Evolutionary conservation across 1,140 invertebrate genomes (phyloP), one percentile per base, ranked within the genome.

Genomic region (Glossosoma conforme): DNA sequence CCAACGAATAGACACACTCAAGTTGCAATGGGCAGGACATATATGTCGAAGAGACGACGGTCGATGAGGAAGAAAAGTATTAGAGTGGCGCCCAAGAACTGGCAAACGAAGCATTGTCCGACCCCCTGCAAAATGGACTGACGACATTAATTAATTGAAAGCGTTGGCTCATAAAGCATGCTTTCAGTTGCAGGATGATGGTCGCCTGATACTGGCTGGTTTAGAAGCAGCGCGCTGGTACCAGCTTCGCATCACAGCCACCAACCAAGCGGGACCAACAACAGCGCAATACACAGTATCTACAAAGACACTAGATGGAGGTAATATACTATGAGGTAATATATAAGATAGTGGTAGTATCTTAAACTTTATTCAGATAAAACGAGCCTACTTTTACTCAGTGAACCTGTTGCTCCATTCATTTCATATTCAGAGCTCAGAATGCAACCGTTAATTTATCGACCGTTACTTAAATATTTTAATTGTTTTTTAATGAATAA

Each of bases 221-320:
- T 77, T 93, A 55, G 70, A 78, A 44, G 84, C 88, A 2, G 86
- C 83, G 0, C 84, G 82, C 13, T 87, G 86, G 81, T 93, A 92
- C 65, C 81, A 82, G 60, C 66, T 93, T 52, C 76, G 82, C 58
- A 77, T 93, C 19, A 84, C 82, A 3, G 90, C 87, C 2, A 80
- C 84, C 60, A 92, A 89, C 65, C 87, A 91, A 59, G 89, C 89
- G 18, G 90, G 89, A 1, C 72, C 76, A 44, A 83, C 83, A 5
- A 77, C 78, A 13, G 78, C 80, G 17, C 73, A 84, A 44, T 87
- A 87, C 67, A 81, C 85, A 60, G 89, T 91, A 63, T 85, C 87
- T 5, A 93, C 90, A 2, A 86, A 86, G 37, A 87, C 84, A 8
- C 63, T 84, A 33, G 81, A 81, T 54, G 90, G 89, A 65, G 82